Evolutionary conservation across 2,888 invertebrate species (phyloP).

Genomic region (Falcaria lacertinaria): DNA sequence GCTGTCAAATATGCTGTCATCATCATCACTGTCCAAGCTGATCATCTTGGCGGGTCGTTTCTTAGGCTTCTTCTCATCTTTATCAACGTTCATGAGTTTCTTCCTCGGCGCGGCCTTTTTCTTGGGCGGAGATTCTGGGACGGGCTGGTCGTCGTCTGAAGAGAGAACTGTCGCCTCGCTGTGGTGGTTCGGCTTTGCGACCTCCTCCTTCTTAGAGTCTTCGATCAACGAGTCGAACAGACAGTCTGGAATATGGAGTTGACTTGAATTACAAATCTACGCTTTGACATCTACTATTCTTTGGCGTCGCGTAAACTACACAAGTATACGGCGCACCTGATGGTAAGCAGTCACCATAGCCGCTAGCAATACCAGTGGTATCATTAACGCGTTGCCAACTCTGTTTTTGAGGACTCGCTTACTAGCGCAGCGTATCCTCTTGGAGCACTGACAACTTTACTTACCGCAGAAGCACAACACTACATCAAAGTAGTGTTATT

Average conservation of each 20-base stretch:
- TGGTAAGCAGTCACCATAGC: too few relatives aligned
- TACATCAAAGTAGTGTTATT: too few relatives aligned
- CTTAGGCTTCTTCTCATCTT: slow-evolving; percentile 48
- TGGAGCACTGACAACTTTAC: too few relatives aligned
- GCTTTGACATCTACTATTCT: too few relatives aligned
- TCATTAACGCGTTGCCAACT: too few relatives aligned
- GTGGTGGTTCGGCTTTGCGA: slow-evolving; percentile 23
- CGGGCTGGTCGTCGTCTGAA: slow-evolving; percentile 43
- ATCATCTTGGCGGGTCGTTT: slow-evolving; percentile 60
- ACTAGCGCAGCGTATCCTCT: too few relatives aligned
- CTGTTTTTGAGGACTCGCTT: too few relatives aligned
- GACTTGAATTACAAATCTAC: background rate
- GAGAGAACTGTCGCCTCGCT: slow-evolving; percentile 32
- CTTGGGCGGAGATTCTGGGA: slow-evolving; percentile 41
- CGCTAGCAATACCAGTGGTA: too few relatives aligned
- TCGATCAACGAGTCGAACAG: slow-evolving; percentile 74
- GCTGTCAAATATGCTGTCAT: slow-evolving; percentile 71
- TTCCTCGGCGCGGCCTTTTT: slow-evolving; percentile 57
- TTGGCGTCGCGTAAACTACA: too few relatives aligned
- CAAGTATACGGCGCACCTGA: too few relatives aligned
- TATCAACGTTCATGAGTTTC: slow-evolving; percentile 42
- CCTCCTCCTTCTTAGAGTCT: slow-evolving; percentile 62
- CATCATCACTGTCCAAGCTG: slow-evolving; percentile 61
- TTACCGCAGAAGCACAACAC: too few relatives aligned
- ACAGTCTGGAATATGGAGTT: slow-evolving; percentile 48